Conservation (phyloP, 2,797 vertebrate genomes). For the Sebastiscus albofasciatus region DNA sequence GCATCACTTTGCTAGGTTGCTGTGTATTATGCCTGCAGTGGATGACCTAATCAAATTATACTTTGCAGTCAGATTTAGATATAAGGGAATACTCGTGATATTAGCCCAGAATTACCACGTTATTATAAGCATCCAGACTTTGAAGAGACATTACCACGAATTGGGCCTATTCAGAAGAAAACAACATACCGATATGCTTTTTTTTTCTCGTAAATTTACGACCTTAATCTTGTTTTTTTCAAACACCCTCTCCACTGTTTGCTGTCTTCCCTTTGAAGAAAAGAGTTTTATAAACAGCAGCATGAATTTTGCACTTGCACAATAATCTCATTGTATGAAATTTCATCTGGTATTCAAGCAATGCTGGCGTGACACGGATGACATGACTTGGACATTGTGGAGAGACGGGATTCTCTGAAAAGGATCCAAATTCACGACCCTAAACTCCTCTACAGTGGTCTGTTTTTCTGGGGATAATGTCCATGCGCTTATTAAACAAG, state of each 20-base stretch:
- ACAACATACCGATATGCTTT: not conserved
- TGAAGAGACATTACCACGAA: not conserved
- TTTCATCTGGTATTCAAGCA: slow-evolving; percentile 64
- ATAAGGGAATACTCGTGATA: not conserved
- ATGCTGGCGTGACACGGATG: slow-evolving; percentile 41
- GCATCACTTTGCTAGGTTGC: no score
- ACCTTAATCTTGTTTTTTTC: no score
- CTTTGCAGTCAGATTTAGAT: not conserved
- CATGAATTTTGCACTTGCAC: slow-evolving; percentile 35
- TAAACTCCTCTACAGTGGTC: slow-evolving; percentile 6
- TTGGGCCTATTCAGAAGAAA: not conserved
- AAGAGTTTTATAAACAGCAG: slow-evolving; percentile 27
- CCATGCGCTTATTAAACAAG: slow-evolving; percentile 31
- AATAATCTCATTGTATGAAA: slow-evolving; percentile 63
- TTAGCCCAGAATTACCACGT: not conserved
- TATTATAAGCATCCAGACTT: not conserved
- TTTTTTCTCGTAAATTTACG: not conserved
- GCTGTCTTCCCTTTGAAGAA: not conserved
- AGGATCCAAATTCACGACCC: slow-evolving; percentile 37
- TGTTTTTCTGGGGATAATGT: slow-evolving; percentile 35
- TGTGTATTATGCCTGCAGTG: not conserved
- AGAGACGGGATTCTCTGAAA: slow-evolving; percentile 52
- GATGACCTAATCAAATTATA: not conserved
- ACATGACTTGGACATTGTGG: slow-evolving; percentile 50
- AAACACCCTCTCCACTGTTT: not conserved